These are phyloP conservation scores for Urocynchramus pylzowi DNA, from an alignment of 2,113 vertebrate species.

Conservation along the genomic window DNA sequence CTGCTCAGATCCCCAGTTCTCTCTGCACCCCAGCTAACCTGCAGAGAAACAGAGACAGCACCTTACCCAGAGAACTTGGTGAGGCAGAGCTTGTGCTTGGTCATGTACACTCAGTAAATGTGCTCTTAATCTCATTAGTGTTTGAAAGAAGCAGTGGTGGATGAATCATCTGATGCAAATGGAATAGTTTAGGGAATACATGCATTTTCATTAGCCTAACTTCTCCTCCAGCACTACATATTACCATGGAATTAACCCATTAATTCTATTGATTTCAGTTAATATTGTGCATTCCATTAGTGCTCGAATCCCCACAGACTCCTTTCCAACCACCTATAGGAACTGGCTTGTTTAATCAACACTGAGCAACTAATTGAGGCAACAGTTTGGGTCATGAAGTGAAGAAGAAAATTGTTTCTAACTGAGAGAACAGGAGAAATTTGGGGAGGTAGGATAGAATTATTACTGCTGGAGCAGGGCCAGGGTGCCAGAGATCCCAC, in stretches of 20 bases:
- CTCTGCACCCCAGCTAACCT: not conserved
- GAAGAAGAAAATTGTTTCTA: slow-evolving; percentile 34
- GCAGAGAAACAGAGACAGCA: not conserved
- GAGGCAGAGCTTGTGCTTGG: not conserved
- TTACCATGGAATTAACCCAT: slow-evolving; percentile 61
- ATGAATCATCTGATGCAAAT: slow-evolving; percentile 64
- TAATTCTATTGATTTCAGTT: slow-evolving; percentile 63
- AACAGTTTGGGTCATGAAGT: slow-evolving; percentile 14
- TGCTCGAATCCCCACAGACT: not conserved
- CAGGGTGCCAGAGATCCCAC: not conserved
- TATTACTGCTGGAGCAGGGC: not conserved
- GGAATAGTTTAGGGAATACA: slow-evolving; percentile 50
- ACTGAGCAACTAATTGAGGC: not conserved
- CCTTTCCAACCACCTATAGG: not conserved
- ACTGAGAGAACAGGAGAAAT: not conserved
- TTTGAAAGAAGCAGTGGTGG: slow-evolving; percentile 6
- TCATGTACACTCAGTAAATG: slow-evolving; percentile 1
- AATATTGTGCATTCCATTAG: slow-evolving; percentile 18
- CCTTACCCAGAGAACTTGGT: not conserved
- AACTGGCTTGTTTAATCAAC: slow-evolving; percentile 58
- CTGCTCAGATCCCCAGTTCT: not conserved
- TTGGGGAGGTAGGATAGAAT: not conserved
- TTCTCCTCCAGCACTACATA: slow-evolving; percentile 24
- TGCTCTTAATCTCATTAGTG: slow-evolving; percentile 38
- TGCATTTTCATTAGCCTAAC: slow-evolving; percentile 59